These are phyloP conservation scores for Ifrita kowaldi DNA, from an alignment of 2,113 vertebrate genomes.

Conservation along the genomic window DNA sequence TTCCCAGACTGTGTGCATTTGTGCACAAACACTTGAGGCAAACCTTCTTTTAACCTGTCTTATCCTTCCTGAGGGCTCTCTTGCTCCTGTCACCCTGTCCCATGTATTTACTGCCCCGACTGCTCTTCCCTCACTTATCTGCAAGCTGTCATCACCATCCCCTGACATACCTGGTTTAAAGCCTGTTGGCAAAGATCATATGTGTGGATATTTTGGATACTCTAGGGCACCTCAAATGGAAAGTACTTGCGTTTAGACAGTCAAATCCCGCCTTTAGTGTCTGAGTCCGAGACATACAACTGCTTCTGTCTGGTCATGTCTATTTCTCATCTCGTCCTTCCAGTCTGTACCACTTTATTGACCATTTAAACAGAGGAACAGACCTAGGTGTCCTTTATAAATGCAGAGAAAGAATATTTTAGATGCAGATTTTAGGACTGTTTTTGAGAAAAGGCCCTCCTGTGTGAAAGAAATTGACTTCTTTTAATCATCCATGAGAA, in stretches of 20 bases:
- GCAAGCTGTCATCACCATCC: conserved; percentile 47
- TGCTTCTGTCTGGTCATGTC: conserved; percentile 8
- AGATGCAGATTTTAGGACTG: not conserved
- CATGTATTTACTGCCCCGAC: not conserved
- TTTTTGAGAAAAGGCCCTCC: not conserved
- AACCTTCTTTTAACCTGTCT: conserved; percentile 23
- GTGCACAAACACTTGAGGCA: conserved; percentile 22
- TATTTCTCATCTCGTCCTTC: not conserved
- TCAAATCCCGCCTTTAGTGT: conserved; percentile 6
- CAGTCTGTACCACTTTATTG: not conserved
- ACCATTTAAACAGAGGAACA: not conserved
- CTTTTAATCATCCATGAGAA: not conserved
- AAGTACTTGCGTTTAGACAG: conserved; percentile 19
- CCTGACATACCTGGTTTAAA: conserved; percentile 36
- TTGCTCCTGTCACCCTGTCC: conserved; percentile 39
- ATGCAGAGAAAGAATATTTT: not conserved
- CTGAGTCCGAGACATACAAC: not conserved
- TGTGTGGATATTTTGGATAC: conserved; percentile 53
- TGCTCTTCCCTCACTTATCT: conserved; percentile 45
- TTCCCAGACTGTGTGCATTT: not conserved
- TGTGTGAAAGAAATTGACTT: not conserved
- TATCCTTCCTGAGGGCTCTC: conserved; percentile 14
- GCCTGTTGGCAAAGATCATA: conserved; percentile 65
- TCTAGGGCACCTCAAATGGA: conserved; percentile 51
- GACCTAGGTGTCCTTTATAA: not conserved